Percentiles rank a stretch among this genome's conserved stretches.
Conservation (phyloP, 2,797 vertebrate genomes). For the Darevskia mixta region DNA sequence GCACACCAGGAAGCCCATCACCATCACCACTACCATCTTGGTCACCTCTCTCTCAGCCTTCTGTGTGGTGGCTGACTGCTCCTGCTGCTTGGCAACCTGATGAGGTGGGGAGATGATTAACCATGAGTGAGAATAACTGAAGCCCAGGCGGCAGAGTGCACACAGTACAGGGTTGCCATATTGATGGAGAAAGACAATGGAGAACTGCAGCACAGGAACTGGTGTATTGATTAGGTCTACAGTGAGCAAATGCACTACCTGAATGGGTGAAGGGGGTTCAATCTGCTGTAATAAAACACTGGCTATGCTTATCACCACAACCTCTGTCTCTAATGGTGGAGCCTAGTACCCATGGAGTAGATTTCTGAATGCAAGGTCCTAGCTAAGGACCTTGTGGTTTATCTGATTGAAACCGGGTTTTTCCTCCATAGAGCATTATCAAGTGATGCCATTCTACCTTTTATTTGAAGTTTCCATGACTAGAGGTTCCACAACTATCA, state of each 20-base stretch:
- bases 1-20: constrained; percentile 82
- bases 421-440: background rate
- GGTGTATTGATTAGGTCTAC: background rate
- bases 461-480: background rate
- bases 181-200: background rate
- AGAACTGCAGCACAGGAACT: background rate
- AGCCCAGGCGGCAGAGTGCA: background rate
- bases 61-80: constrained; percentile 84
- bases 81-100: constrained; percentile 81
- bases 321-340: background rate
- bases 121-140: background rate
- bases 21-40: constrained; percentile 85
- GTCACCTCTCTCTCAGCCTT: constrained; percentile 84
- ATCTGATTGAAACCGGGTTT: background rate
- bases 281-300: background rate
- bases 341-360: background rate
- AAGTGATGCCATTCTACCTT: background rate
- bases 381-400: background rate
- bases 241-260: background rate
- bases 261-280: background rate
- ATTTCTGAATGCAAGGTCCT: background rate
- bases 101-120: background rate
- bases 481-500: background rate
- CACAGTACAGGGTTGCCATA: background rate
- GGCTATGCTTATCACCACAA: background rate